Base-by-base conservation (phyloP, 2,888 invertebrate species). In the Cataglyphis albicans region DNA sequence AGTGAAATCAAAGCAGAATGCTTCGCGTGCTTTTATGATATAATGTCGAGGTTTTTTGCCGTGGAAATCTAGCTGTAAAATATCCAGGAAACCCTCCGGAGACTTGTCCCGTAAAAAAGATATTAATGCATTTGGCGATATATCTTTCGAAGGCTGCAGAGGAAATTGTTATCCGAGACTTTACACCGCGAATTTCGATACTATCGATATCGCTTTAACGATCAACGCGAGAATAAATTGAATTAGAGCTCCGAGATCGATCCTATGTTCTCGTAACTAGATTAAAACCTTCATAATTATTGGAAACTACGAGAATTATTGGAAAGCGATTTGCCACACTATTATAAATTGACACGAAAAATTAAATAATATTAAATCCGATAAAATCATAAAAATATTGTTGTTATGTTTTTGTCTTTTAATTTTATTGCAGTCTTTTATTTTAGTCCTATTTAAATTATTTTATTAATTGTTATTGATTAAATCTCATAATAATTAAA, bases 221-320 rank as follows among this genome's bases (percentile, higher is more conserved):
- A 76, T 76, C 75, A 67, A 67, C 67, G 52, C 67, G 52, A 75
- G 35, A 67, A 52, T 76, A 76, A 76, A 76, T 76, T 76, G 76
- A 76, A 76, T 68, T 68, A 67, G 75, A 67, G 48, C 48, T 67
- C n/a, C 44, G 48, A 67, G 55, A 67, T 76, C 76, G 76, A 76
- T 76, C n/a, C 76, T 68, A 68, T 52, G 76, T 76, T 76, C 76
- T 63, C 68, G 52, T 76, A 76, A 76, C 68, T 52, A 38, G 68
- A 76, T 68, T 76, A 76, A 38, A 25, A 38, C 68, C 55, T 68
- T 76, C 76, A 15, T 68, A 76, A 38, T 68, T 76, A 76, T 76
- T 68, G 68, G 68, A 68, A 76, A 76, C 68, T 68, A 76, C 29
- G 68, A 25, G 76, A 68, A 68, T 76, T 76, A 76, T 76, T 68